Conservation (phyloP, 2,113 vertebrate species). For the Elephantulus edwardii region DNA sequence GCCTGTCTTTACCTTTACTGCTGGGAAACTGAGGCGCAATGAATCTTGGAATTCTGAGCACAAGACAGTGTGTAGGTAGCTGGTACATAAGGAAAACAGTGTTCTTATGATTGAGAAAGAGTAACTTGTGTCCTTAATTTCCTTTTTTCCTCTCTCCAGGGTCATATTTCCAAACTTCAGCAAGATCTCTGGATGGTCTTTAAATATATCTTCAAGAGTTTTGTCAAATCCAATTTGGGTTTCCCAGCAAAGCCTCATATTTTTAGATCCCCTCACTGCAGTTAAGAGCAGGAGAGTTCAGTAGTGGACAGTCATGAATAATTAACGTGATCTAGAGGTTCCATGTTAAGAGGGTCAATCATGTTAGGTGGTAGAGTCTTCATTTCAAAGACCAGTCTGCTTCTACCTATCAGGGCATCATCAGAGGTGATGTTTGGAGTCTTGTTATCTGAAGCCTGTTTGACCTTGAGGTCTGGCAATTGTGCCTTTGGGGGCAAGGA, state of each 20-base stretch:
- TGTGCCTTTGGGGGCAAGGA: background rate
- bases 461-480: conserved; percentile 59
- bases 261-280: conserved; percentile 63
- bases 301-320: background rate
- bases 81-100: background rate
- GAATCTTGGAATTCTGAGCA: background rate
- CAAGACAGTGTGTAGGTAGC: background rate
- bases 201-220: conserved; percentile 67
- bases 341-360: background rate
- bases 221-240: conserved; percentile 71
- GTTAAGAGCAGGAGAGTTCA: background rate
- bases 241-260: conserved; percentile 70
- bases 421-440: conserved; percentile 23
- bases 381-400: conserved; percentile 47
- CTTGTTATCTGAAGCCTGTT: conserved; percentile 50
- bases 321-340: background rate
- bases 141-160: background rate
- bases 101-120: background rate
- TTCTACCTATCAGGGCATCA: background rate
- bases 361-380: background rate
- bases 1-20: background rate
- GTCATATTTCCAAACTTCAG: background rate
- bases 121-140: background rate
- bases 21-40: background rate
- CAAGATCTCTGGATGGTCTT: conserved; percentile 30